These are phyloP conservation scores for Myoxocephalus aenaeus DNA, from an alignment of 2,797 vertebrate species.

Conservation along the genomic window DNA sequence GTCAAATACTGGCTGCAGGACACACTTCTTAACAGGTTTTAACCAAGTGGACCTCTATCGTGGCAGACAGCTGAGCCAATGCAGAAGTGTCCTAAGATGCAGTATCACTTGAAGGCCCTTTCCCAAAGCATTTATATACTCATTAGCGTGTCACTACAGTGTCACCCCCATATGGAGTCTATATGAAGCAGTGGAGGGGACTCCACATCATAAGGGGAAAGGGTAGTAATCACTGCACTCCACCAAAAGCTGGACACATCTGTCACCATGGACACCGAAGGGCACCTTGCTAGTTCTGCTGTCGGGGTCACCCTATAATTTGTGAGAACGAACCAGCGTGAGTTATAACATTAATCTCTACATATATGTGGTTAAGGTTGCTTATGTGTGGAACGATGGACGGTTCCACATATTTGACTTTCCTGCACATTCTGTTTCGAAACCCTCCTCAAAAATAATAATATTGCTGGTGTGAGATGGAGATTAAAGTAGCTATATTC, in stretches of 20 bases:
- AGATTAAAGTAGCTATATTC: not conserved
- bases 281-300: not conserved
- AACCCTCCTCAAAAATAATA: not conserved
- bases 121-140: not conserved
- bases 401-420: not conserved
- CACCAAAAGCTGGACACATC: not conserved
- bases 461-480: not conserved
- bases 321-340: not conserved
- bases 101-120: constrained; percentile 2
- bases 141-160: not conserved
- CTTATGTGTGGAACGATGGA: not conserved
- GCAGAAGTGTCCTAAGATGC: constrained; percentile 13
- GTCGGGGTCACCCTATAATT: not conserved
- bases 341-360: not conserved
- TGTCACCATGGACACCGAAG: constrained; percentile 6
- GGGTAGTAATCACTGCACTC: not conserved
- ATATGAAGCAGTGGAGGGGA: not conserved
- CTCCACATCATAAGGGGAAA: not conserved
- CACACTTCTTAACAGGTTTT: constrained; percentile 30
- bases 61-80: constrained; percentile 17
- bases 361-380: not conserved
- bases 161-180: constrained; percentile 15
- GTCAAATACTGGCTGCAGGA: constrained; percentile 41
- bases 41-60: constrained; percentile 38
- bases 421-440: not conserved